Percentiles rank a stretch among this genome's conserved stretches.
Conservation (phyloP, 2,888 invertebrate species). For the Aethes cnicana region DNA sequence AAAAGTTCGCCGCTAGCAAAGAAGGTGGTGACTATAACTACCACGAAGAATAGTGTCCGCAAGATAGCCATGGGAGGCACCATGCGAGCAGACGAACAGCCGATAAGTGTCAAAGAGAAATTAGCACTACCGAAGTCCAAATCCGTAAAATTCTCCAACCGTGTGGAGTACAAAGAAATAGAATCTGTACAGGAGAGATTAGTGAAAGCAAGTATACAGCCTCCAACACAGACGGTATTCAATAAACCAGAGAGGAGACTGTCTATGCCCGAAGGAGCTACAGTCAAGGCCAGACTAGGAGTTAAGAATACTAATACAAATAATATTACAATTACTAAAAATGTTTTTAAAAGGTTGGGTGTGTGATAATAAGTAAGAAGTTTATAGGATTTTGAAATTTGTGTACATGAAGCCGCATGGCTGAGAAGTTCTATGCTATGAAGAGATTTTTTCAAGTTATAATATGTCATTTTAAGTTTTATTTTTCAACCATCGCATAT, state of each 20-base stretch:
- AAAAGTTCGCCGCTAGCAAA: constrained; percentile 51
- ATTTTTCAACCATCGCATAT: no score
- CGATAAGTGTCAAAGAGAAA: constrained; percentile 68
- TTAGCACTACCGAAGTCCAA: constrained; percentile 62
- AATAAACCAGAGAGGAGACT: constrained; percentile 73
- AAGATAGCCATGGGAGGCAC: constrained; percentile 64
- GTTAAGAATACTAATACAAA: constrained; percentile 49
- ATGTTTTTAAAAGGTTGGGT: constrained; percentile 69
- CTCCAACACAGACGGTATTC: constrained; percentile 56
- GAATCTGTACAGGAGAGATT: constrained; percentile 43
- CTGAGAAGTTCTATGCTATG: not conserved
- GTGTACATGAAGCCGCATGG: not conserved
- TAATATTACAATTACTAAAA: constrained; percentile 63
- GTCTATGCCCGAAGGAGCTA: constrained; percentile 60
- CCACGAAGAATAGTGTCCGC: constrained; percentile 55
- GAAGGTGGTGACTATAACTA: constrained; percentile 62
- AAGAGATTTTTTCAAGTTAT: no score
- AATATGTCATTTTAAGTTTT: no score
- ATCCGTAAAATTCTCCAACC: constrained; percentile 73
- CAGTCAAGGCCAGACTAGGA: constrained; percentile 65
- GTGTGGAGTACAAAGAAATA: constrained; percentile 73
- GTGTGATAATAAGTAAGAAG: constrained; percentile 32
- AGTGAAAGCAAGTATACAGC: constrained; percentile 30
- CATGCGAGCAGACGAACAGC: constrained; percentile 74
- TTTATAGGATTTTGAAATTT: not conserved